Percentiles rank a stretch among this genome's conserved stretches.
Conservation (phyloP, 2,113 vertebrate species). For the Coregonus clupeaformis region DNA sequence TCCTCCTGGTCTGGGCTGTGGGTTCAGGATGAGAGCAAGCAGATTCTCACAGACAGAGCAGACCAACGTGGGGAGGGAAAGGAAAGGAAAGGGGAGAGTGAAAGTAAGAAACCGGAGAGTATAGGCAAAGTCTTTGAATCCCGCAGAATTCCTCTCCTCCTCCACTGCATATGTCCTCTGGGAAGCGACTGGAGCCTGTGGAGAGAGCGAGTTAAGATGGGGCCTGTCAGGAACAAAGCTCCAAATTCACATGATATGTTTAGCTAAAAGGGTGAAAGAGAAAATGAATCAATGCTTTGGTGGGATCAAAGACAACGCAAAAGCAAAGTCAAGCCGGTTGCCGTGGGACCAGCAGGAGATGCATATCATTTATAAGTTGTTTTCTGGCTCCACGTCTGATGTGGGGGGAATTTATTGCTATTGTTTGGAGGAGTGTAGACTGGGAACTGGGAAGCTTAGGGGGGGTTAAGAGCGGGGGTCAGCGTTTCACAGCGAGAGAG, state of each 20-base stretch:
- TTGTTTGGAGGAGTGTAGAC: slow-evolving; percentile 69
- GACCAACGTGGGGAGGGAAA: slow-evolving; percentile 58
- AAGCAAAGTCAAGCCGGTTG: slow-evolving; percentile 80
- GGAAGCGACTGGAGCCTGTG: slow-evolving; percentile 73
- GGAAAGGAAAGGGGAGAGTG: slow-evolving; percentile 43
- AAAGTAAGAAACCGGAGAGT: slow-evolving; percentile 1
- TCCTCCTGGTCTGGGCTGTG: slow-evolving; percentile 46
- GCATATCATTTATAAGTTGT: slow-evolving; percentile 78
- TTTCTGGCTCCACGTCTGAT: slow-evolving; percentile 66
- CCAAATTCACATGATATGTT: slow-evolving; percentile 81
- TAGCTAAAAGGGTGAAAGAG: slow-evolving; percentile 82
- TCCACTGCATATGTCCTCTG: slow-evolving; percentile 63
- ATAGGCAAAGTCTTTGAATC: slow-evolving; percentile 66
- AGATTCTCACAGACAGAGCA: slow-evolving; percentile 41
- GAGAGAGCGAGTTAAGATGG: slow-evolving; percentile 75
- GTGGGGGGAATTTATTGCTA: slow-evolving; percentile 57
- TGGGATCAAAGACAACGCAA: slow-evolving; percentile 78
- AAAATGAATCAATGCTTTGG: slow-evolving; percentile 78
- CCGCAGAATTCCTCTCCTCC: slow-evolving; percentile 71
- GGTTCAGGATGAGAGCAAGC: slow-evolving; percentile 34
- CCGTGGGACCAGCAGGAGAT: slow-evolving; percentile 81
- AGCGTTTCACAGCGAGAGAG: slow-evolving; percentile 61
- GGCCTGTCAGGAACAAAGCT: slow-evolving; percentile 83
- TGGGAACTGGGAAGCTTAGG: slow-evolving; percentile 45
- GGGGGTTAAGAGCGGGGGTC: slow-evolving; percentile 69